A percentile compares a stretch with the other conserved stretches of the same genome.
These are phyloP conservation scores for Hiodon alosoides DNA, from an alignment of 2,113 vertebrate species.

Conservation along the genomic window DNA sequence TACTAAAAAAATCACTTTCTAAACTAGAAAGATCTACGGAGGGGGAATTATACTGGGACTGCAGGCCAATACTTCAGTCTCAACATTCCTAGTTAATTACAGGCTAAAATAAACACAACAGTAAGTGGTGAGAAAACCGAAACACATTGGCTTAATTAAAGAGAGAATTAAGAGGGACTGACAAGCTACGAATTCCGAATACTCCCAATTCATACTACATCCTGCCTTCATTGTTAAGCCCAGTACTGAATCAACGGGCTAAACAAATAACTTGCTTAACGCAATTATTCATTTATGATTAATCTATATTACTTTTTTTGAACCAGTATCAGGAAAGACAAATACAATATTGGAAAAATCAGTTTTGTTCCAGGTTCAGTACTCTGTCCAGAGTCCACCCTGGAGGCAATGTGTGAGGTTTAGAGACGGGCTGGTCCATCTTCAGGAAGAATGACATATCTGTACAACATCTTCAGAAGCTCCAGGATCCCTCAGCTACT, in stretches of 20 bases:
- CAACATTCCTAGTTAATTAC: conserved; percentile 24
- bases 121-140: conserved; percentile 13
- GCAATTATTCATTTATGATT: conserved; percentile 8
- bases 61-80: conserved; percentile 22
- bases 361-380: neutral
- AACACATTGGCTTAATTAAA: conserved; percentile 16
- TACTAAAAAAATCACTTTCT: conserved; percentile 29
- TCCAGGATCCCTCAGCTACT: neutral
- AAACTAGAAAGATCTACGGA: conserved; percentile 20
- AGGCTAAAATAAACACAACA: conserved; percentile 23
- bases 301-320: conserved; percentile 9
- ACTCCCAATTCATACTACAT: conserved; percentile 8
- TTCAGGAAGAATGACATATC: neutral
- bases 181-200: neutral
- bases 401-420: neutral
- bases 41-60: conserved; percentile 19
- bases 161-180: neutral
- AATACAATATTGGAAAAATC: conserved; percentile 19
- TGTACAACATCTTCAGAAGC: neutral
- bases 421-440: neutral
- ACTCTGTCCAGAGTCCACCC: conserved; percentile 1
- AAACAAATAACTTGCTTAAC: conserved; percentile 9
- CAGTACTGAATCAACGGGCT: conserved; percentile 3
- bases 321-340: conserved; percentile 19
- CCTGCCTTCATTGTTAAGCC: conserved; percentile 1